Conservation (phyloP, 2,888 invertebrate species). For the Matsumyia berberina region DNA sequence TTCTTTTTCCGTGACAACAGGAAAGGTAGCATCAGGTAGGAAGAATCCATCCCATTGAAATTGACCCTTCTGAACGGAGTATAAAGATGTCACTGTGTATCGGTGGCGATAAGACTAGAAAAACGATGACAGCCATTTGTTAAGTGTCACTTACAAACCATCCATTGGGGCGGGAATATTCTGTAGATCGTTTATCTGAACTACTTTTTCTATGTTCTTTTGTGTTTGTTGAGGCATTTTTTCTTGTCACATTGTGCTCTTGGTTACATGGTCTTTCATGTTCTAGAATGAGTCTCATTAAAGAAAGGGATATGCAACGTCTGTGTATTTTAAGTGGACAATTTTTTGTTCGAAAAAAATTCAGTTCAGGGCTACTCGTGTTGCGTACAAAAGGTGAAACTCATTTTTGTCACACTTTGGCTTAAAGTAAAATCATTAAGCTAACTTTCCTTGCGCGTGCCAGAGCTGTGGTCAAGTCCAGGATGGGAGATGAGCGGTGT, state of each 20-base stretch:
- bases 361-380: no score
- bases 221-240: constrained; percentile 13
- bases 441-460: no score
- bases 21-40: constrained; percentile 43
- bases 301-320: no score
- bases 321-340: no score
- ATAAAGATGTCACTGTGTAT: constrained; percentile 32
- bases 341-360: no score
- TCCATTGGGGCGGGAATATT: constrained; percentile 36
- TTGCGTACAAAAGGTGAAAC: no score
- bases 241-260: neutral
- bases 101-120: constrained; percentile 33
- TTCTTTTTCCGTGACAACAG: neutral
- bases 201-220: constrained; percentile 29
- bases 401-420: no score
- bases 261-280: neutral
- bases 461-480: no score
- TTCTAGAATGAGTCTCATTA: no score
- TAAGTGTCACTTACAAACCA: constrained; percentile 36
- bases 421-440: no score
- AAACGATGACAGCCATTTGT: constrained; percentile 57
- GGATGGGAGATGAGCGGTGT: no score
- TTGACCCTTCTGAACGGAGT: constrained; percentile 31
- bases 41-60: constrained; percentile 5
- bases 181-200: constrained; percentile 54